These are phyloP conservation scores for Maniola hyperantus DNA, from an alignment of 2,888 invertebrate genomes.

Conservation along the genomic window DNA sequence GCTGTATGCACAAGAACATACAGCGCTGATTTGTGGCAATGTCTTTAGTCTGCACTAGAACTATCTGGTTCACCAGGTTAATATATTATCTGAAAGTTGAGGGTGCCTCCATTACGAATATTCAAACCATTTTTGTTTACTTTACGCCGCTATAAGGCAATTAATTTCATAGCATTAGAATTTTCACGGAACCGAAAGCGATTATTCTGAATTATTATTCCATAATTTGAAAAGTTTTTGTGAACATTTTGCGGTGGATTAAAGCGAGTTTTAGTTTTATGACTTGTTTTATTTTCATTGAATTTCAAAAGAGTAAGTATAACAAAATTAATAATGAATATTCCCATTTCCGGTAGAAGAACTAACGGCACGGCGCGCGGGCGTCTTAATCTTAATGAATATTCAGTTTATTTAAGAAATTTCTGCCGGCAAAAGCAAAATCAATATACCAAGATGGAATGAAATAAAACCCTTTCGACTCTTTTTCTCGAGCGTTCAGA, in stretches of 20 bases:
- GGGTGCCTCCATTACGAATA: constrained; percentile 30
- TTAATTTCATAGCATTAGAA: constrained; percentile 44
- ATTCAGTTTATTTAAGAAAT: constrained; percentile 11
- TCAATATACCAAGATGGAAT: constrained; percentile 27
- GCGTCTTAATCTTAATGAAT: neutral
- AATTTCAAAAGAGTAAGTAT: constrained; percentile 13
- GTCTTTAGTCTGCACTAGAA: neutral
- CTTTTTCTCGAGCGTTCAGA: constrained; percentile 32
- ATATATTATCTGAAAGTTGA: constrained; percentile 21
- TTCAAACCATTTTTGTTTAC: constrained; percentile 36
- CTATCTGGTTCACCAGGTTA: constrained; percentile 11
- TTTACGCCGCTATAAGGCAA: constrained; percentile 32
- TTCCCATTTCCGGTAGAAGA: neutral
- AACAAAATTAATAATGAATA: constrained; percentile 10
- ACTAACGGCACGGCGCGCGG: neutral
- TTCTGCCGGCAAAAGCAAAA: constrained; percentile 8
- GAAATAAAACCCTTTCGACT: constrained; percentile 36
- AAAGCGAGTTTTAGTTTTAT: constrained; percentile 30
- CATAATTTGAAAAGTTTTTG: constrained; percentile 41
- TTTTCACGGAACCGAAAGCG: constrained; percentile 39
- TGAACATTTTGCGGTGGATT: constrained; percentile 27
- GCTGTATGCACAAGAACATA: too few relatives aligned
- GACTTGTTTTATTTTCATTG: constrained; percentile 24
- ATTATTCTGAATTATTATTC: constrained; percentile 42
- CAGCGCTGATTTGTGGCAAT: too few relatives aligned